Percentiles rank a stretch among this genome's conserved stretches.
Conservation (phyloP, 2,113 vertebrate genomes). For the Ramphastos sulfuratus region DNA sequence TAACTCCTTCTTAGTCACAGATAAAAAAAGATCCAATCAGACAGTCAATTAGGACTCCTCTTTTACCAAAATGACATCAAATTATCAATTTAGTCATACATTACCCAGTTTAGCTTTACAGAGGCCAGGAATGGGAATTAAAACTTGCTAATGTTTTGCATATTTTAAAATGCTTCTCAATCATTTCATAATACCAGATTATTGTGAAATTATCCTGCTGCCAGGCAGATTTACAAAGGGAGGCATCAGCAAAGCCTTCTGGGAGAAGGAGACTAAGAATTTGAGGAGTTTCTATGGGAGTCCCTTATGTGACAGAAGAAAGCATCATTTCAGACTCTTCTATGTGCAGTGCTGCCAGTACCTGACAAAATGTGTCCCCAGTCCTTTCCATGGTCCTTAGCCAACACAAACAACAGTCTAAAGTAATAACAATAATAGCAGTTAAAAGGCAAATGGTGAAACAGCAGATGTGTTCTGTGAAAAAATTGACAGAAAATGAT, state of each 20-base stretch:
- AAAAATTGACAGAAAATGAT: not conserved
- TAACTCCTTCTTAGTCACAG: not conserved
- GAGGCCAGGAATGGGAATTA: not conserved
- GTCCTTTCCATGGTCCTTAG: not conserved
- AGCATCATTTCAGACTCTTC: not conserved
- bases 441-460: constrained; percentile 4
- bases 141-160: not conserved
- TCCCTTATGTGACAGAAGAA: not conserved
- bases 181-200: not conserved
- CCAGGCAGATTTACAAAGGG: not conserved
- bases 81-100: not conserved
- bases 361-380: constrained; percentile 2
- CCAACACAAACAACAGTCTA: constrained; percentile 12
- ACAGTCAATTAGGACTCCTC: not conserved
- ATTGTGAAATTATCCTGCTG: not conserved
- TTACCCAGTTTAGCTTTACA: not conserved
- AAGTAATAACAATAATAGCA: not conserved
- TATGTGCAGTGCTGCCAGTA: not conserved
- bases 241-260: not conserved
- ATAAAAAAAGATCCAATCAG: not conserved
- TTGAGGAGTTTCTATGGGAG: not conserved
- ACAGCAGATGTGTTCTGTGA: not conserved
- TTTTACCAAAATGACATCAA: not conserved
- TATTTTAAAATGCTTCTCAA: constrained; percentile 10
- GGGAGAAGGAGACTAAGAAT: not conserved